phyloP scores from a whole-genome alignment of 2,888 invertebrate genomes.

The Brachynemurus nebulosus region DNA sequence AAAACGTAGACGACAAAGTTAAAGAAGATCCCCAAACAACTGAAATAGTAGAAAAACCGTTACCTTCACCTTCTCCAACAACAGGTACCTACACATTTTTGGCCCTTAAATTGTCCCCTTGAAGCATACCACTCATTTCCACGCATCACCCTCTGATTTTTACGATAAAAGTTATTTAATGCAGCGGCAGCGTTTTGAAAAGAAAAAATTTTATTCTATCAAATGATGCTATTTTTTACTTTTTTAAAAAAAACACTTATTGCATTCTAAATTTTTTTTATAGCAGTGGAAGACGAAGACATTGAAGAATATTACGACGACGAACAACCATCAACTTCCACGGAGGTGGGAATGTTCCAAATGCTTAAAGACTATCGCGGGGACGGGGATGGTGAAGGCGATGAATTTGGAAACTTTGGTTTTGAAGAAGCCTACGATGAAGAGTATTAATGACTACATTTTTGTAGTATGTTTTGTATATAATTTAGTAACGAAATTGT shows the following conservation, averaged over 20 bases:
- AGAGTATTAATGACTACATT: neutral
- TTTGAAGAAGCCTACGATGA: conserved; percentile 4
- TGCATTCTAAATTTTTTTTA: neutral
- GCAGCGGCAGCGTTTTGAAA: neutral
- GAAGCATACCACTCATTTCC: no score
- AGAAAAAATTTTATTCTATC: no score
- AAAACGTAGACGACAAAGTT: no score
- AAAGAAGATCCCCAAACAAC: no score
- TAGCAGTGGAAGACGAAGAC: conserved; percentile 23
- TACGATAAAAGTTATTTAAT: neutral
- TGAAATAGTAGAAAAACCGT: no score
- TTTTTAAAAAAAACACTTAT: neutral
- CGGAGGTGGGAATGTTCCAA: conserved; percentile 26
- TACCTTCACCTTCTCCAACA: no score
- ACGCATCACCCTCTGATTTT: no score
- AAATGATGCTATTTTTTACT: no score
- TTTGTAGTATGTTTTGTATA: no score
- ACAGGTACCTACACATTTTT: no score
- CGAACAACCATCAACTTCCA: conserved; percentile 18
- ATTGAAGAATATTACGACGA: conserved; percentile 25
- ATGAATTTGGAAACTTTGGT: conserved; percentile 1
- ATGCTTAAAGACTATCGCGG: conserved; percentile 19
- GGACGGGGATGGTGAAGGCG: neutral
- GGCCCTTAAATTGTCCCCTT: no score
- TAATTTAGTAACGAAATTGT: no score